phyloP scores from a whole-genome alignment of 2,888 invertebrate genomes.

The Drosophila longiperda region DNA sequence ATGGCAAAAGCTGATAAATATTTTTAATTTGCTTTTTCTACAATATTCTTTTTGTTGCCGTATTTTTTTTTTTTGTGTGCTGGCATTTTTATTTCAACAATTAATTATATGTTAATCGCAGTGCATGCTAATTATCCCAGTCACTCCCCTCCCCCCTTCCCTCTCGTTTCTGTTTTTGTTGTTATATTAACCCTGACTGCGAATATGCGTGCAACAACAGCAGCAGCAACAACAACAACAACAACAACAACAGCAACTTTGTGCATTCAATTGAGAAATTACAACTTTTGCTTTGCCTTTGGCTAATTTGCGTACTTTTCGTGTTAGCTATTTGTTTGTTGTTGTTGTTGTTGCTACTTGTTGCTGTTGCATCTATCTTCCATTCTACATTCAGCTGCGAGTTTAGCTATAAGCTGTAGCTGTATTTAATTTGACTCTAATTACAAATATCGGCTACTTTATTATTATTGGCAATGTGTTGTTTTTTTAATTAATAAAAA shows the following conservation, averaged over 20 bases:
- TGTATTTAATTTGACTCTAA: conserved; percentile 54
- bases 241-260: conserved; percentile 45
- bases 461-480: conserved; percentile 34
- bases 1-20: conserved; percentile 71
- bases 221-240: conserved; percentile 25
- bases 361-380: conserved; percentile 18
- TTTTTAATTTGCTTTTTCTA: conserved; percentile 38
- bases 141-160: conserved; percentile 20
- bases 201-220: conserved; percentile 73
- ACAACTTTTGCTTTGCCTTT: conserved; percentile 69
- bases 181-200: conserved; percentile 71
- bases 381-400: conserved; percentile 32
- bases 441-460: conserved; percentile 41
- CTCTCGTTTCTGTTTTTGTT: conserved; percentile 16
- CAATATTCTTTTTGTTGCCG: conserved; percentile 47
- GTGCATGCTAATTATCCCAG: conserved; percentile 79
- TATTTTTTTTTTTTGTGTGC: conserved; percentile 47
- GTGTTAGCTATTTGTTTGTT: conserved; percentile 39
- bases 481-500: conserved; percentile 18
- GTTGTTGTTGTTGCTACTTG: conserved; percentile 21
- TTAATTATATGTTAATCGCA: conserved; percentile 82
- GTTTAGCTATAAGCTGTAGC: conserved; percentile 31
- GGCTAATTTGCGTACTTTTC: conserved; percentile 77
- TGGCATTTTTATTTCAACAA: conserved; percentile 63
- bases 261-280: conserved; percentile 82